Conservation (phyloP, 2,888 invertebrate species). For the Dorcus parallelipipedus region DNA sequence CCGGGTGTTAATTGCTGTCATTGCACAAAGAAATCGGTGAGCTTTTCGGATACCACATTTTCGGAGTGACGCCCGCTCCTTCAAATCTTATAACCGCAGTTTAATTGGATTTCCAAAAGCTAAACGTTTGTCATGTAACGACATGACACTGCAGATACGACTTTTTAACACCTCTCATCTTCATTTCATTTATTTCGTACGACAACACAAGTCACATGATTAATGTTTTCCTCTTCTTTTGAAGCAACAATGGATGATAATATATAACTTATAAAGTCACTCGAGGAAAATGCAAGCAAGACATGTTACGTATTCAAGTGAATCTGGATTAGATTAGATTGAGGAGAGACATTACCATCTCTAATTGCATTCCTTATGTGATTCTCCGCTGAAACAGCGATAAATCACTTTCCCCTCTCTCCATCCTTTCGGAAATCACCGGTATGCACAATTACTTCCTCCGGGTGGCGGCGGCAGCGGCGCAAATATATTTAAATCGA, state of each 20-base stretch:
- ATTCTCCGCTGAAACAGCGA: conserved; percentile 37
- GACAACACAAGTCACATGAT: conserved; percentile 9
- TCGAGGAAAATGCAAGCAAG: neutral
- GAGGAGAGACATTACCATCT: conserved; percentile 41
- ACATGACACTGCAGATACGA: too few species aligned
- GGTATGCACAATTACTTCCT: conserved; percentile 38
- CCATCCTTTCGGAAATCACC: conserved; percentile 31
- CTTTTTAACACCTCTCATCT: too few species aligned
- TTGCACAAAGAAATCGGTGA: too few species aligned
- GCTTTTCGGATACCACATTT: too few species aligned
- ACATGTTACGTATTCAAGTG: conserved; percentile 4
- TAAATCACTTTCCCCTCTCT: conserved; percentile 39
- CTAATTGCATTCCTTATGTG: conserved; percentile 45
- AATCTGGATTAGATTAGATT: conserved; percentile 30
- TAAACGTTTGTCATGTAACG: too few species aligned
- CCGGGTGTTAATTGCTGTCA: conserved; percentile 36
- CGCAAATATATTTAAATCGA: conserved; percentile 29
- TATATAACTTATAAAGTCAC: too few species aligned
- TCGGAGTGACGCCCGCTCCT: too few species aligned
- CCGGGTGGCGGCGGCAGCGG: conserved; percentile 6
- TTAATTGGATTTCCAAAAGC: too few species aligned
- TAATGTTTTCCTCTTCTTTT: too few species aligned
- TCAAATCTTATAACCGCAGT: too few species aligned
- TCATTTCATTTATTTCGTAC: too few species aligned
- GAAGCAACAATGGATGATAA: too few species aligned